Base-by-base conservation (phyloP, 1,140 invertebrate species). In the Acromyrmex echinatior region DNA sequence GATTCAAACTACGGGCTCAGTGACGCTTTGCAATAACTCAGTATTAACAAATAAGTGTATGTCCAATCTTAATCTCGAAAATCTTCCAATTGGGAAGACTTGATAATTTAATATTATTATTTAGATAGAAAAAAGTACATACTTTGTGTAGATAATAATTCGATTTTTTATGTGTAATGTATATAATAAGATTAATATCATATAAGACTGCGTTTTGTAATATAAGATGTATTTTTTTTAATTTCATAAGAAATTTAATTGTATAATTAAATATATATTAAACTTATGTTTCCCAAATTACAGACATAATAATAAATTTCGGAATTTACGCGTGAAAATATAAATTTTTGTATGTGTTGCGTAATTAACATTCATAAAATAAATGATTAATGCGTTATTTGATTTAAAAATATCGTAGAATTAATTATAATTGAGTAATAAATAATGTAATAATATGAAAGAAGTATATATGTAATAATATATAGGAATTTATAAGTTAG, bases 1-100 rank as follows among this genome's bases (percentile, higher is more conserved):
- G 80, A 84, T 84, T 84, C 80, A 84, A 81, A 84, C 80, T 76
- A 84, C 16, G 39, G 80, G 80, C 25, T 84, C 68, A 45, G 9
- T 49, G 63, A 68, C n/a, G 45, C 25, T 80, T 60, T 28, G 18
- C 25, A 45, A 70, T 60, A 70, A 18, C 10, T 39, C 31, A 21
- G 39, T 49, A 12, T 45, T 71, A 60, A 45, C 10, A 60, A 39
- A 28, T 21, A 14, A n/a, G 56, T 21, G 21, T 21, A 31, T 82
- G 6, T 39, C 12, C 16, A 58, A 73, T 73, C 16, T 25, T 65
- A 66, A 62, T 60, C 35, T 4, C 10, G 14, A 35, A 56, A 56
- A 80, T 21, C 12, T 51, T 51, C 7, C n/a, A 68, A 21, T 68
- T 14, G 53, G 14, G 16, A 25, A 66, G 66, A 39, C 4, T 9